Evolutionary conservation across 2,113 vertebrate genomes (phyloP).

Genomic region (Syngnathoides biaculeatus): DNA sequence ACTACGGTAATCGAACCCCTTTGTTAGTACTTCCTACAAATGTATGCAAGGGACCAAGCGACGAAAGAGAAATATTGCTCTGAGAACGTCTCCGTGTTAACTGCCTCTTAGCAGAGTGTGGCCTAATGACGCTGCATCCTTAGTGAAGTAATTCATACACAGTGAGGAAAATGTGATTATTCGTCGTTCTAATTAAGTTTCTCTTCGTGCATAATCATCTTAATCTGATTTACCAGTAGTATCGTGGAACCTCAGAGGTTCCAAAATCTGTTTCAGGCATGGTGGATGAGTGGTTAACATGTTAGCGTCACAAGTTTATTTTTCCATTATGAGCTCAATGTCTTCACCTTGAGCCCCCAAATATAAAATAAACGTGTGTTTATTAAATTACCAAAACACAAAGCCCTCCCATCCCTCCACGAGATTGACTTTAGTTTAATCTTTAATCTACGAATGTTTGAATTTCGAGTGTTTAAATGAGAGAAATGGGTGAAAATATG

Average conservation of each 20-base stretch:
- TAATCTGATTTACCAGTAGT: background rate
- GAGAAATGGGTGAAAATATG: too few species aligned
- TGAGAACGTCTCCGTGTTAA: conserved; percentile 10
- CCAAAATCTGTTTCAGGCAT: background rate
- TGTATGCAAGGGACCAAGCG: conserved; percentile 25
- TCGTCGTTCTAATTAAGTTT: background rate
- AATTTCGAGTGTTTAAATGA: too few species aligned
- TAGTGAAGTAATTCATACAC: conserved; percentile 5
- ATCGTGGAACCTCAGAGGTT: background rate
- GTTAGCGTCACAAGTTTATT: too few species aligned
- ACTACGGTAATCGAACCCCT: conserved; percentile 56
- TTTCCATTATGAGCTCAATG: too few species aligned
- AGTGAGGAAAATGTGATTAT: conserved; percentile 11
- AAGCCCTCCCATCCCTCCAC: too few species aligned
- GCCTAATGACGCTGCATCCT: background rate
- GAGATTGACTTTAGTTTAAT: too few species aligned
- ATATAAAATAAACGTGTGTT: too few species aligned
- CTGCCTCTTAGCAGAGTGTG: background rate
- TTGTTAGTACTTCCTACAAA: conserved; percentile 43
- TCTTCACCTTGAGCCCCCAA: too few species aligned
- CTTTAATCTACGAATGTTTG: too few species aligned
- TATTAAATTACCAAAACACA: too few species aligned
- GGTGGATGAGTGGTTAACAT: background rate
- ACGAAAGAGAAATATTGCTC: conserved; percentile 22
- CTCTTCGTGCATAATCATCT: background rate